Percentiles rank a stretch among this genome's conserved stretches.
Conservation (phyloP, 2,797 vertebrate genomes). For the Mus caroli region DNA sequence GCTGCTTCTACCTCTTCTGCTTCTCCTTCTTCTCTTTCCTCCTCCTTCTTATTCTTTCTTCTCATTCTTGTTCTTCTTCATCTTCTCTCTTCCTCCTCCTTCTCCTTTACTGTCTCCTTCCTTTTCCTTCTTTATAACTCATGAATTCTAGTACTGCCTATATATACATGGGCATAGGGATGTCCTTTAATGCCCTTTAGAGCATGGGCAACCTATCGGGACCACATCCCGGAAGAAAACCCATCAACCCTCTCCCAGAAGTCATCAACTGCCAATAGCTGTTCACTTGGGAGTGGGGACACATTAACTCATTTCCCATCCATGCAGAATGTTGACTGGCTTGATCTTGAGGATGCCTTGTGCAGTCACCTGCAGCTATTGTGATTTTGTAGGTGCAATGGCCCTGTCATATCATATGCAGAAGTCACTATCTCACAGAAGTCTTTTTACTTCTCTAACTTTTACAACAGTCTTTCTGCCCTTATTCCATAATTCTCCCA, state of each 20-base stretch:
- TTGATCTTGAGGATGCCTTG: not conserved
- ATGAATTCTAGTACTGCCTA: not conserved
- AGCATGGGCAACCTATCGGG: not conserved
- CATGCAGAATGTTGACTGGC: not conserved
- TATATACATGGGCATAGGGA: not conserved
- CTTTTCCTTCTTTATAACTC: not conserved
- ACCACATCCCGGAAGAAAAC: not conserved
- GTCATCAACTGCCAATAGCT: not conserved
- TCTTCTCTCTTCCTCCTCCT: no score
- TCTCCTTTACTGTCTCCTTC: not conserved
- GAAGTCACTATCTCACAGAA: not conserved
- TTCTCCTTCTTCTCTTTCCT: not conserved
- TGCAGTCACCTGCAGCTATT: not conserved
- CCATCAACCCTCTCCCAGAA: not conserved
- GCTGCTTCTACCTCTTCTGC: no score
- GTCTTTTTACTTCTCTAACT: not conserved
- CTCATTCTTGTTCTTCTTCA: no score
- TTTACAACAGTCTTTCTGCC: not conserved
- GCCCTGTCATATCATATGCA: not conserved
- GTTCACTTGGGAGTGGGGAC: not conserved
- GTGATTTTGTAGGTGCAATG: not conserved
- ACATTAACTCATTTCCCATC: not conserved
- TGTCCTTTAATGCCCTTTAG: not conserved
- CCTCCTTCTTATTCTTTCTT: not conserved
- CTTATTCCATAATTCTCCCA: not conserved